Percentiles rank a stretch among this genome's conserved stretches.
These are phyloP conservation scores for Drosophila rufa DNA, from an alignment of 1,140 invertebrate species.

Conservation along the genomic window DNA sequence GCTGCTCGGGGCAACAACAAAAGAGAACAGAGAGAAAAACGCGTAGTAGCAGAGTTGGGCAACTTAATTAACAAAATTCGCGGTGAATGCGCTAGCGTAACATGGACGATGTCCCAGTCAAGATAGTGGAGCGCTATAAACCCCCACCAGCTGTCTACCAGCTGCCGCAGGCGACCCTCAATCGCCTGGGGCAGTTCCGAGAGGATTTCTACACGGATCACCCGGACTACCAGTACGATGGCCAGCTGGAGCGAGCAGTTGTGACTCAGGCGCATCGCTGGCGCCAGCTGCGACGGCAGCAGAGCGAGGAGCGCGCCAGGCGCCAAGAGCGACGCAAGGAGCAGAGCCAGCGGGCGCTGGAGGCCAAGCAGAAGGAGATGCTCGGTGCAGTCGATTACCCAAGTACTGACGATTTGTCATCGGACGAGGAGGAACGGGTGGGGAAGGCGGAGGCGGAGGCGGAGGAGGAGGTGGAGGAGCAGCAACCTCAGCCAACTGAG, in stretches of 20 bases:
- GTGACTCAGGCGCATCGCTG: conserved; percentile 90
- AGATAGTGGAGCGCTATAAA: conserved; percentile 94
- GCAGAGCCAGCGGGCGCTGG: conserved; percentile 86
- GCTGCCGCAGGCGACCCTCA: conserved; percentile 86
- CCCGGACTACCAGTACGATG: conserved; percentile 88
- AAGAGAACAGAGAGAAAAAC: conserved; percentile 60
- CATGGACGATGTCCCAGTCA: conserved; percentile 93
- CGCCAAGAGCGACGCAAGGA: conserved; percentile 87
- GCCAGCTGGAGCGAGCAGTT: conserved; percentile 89
- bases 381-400: conserved; percentile 87
- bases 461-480: not conserved
- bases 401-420: conserved; percentile 85
- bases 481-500: conserved; percentile 26
- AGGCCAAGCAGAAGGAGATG: conserved; percentile 86
- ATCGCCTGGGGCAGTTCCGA: conserved; percentile 88
- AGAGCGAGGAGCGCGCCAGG: conserved; percentile 87
- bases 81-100: conserved; percentile 68
- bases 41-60: conserved; percentile 43
- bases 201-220: conserved; percentile 86
- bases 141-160: conserved; percentile 87
- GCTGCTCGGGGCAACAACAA: conserved; percentile 62
- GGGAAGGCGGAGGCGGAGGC: not conserved
- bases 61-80: conserved; percentile 68
- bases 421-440: conserved; percentile 41
- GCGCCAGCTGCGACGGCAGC: conserved; percentile 87